These are phyloP conservation scores for Micropoecilia bifurca DNA, from an alignment of 2,797 vertebrate genomes.

Conservation along the genomic window DNA sequence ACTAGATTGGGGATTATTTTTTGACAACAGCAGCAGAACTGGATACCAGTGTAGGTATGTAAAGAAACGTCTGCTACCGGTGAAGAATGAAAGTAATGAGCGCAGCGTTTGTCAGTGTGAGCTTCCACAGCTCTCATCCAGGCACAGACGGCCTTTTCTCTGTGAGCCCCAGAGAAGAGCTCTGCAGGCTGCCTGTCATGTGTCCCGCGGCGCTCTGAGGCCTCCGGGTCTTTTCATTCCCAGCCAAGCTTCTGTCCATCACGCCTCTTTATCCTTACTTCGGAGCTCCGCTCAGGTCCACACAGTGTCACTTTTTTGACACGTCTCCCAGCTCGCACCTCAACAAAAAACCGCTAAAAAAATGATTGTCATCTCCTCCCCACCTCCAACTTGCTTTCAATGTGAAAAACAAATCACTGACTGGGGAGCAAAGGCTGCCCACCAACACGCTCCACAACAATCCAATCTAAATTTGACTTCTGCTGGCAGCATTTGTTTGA, in stretches of 20 bases:
- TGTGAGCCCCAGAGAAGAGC: constrained; percentile 53
- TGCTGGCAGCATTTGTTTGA: constrained; percentile 16
- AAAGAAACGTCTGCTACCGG: constrained; percentile 19
- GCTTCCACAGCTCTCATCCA: constrained; percentile 45
- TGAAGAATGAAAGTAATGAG: constrained; percentile 45
- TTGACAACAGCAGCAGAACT: neutral
- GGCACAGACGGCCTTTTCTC: constrained; percentile 28
- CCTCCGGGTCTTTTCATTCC: constrained; percentile 80
- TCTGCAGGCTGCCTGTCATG: constrained; percentile 75
- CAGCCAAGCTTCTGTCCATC: constrained; percentile 84
- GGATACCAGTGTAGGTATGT: neutral
- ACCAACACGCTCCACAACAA: constrained; percentile 26
- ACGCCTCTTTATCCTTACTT: constrained; percentile 78
- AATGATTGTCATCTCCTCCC: constrained; percentile 68
- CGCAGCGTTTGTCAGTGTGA: constrained; percentile 36
- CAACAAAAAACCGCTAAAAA: constrained; percentile 52
- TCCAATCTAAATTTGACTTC: constrained; percentile 27
- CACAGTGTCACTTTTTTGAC: constrained; percentile 81
- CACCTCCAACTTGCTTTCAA: constrained; percentile 41
- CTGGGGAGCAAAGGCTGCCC: constrained; percentile 39
- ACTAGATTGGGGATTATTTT: constrained; percentile 1
- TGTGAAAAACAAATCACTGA: constrained; percentile 61
- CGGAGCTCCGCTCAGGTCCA: constrained; percentile 78
- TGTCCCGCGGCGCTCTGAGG: constrained; percentile 68
- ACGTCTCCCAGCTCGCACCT: constrained; percentile 74